phyloP scores from a whole-genome alignment of 2,113 vertebrate genomes.

The Panthera tigris region DNA sequence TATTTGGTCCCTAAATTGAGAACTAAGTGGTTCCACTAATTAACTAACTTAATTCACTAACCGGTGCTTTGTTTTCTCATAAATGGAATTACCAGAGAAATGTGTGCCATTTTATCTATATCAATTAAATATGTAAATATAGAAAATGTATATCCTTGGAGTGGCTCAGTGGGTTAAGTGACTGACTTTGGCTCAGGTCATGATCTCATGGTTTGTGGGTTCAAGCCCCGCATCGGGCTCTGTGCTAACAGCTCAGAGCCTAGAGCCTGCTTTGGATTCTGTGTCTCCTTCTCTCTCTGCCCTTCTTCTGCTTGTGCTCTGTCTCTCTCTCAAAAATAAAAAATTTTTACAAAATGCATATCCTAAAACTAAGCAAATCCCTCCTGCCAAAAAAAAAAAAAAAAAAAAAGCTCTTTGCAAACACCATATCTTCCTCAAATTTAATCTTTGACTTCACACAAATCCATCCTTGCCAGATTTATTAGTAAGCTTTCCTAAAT shows the following conservation, averaged over 20 bases:
- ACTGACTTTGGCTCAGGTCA: no score
- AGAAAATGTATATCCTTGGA: background rate
- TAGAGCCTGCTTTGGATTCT: no score
- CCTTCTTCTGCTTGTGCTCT: no score
- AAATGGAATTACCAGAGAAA: slow-evolving; percentile 15
- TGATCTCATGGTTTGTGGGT: no score
- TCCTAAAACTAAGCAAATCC: background rate
- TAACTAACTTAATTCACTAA: background rate
- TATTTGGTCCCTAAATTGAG: background rate
- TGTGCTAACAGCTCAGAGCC: no score
- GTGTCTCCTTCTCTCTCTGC: no score
- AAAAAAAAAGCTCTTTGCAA: slow-evolving; percentile 36
- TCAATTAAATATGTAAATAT: background rate
- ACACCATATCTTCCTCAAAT: background rate
- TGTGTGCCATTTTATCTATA: background rate
- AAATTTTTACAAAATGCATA: background rate
- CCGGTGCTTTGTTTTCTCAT: background rate
- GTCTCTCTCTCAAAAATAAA: no score
- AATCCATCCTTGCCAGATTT: background rate
- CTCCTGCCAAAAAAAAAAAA: background rate
- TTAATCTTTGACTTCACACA: slow-evolving; percentile 28
- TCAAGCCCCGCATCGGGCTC: no score
- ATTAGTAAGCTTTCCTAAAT: slow-evolving; percentile 1
- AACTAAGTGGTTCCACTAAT: background rate
- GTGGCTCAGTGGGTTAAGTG: no score